Base-by-base conservation (phyloP, 2,888 invertebrate genomes). In the Orthosia cruda region DNA sequence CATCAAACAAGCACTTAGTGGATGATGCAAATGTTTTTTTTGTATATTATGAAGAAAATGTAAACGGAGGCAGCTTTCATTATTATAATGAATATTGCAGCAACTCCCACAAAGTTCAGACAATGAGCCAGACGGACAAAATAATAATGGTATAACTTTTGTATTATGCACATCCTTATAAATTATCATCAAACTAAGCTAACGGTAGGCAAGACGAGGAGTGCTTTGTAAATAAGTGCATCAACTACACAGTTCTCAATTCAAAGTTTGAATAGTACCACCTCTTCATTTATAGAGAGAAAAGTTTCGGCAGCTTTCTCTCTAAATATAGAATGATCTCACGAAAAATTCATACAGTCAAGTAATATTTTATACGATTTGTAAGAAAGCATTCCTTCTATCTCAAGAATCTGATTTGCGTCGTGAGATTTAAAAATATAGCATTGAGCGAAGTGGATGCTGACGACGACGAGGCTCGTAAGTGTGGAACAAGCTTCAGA, bases 141-240 rank as follows among this genome's bases (percentile, higher is more conserved):
- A 84, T 74, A 83, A 83, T 81, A 85, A 77, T 74, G 77, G 73
- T 71, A 58, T 62, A 83, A 79, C 68, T 82, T 77, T 86, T 81
- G 64, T 85, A 75, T 87, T 84, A 85, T 88, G 83, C 82, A 86
- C 81, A 77, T 85, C 77, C 84, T 73, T 85, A 87, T 88, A 85
- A 89, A 89, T 91, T 91, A 90, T 84, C 88, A 91, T 91, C 85
- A 88, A 88, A 83, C 73, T 87, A 90, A 90, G 83, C 74, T 90
- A 92, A 91, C 90, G 86, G 89, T 87, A 81, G 68, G 54, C 59
- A 77, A 87, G 80, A 80, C 76, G 80, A 87, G 82, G 74, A 86
- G 84, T 84, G 77, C 71, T 86, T 82, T 86, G 71, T 52, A 87
- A 86, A 85, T 85, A 79, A 81, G 72, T 81, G 70, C 81, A 87